A percentile compares a stretch with the other conserved stretches of the same genome.
Evolutionary conservation across 2,797 vertebrate species (phyloP).

Genomic region (Babyrousa celebensis): DNA sequence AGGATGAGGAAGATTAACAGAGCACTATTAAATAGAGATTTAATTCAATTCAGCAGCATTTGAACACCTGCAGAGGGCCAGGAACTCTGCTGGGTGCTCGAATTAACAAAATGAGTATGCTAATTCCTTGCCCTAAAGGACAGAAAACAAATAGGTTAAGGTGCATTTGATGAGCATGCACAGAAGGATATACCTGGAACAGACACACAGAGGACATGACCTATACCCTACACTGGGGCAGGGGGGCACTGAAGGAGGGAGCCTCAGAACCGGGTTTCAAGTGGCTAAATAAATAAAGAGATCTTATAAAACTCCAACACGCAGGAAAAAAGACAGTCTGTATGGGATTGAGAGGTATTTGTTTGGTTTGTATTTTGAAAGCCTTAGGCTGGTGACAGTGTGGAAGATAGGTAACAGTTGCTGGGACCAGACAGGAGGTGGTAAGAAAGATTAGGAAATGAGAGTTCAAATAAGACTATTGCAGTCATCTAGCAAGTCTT

Average conservation of each 20-base stretch:
- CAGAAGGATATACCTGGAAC: not conserved
- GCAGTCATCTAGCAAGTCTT: not conserved
- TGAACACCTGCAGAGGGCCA: slow-evolving; percentile 53
- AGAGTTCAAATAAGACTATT: not conserved
- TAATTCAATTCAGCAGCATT: slow-evolving; percentile 16
- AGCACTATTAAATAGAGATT: slow-evolving; percentile 36
- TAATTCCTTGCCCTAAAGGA: slow-evolving; percentile 30
- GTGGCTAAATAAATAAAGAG: not conserved
- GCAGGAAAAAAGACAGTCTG: not conserved
- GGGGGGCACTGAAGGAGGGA: not conserved
- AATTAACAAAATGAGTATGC: slow-evolving; percentile 7
- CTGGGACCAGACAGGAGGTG: not conserved
- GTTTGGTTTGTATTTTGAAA: slow-evolving; percentile 38
- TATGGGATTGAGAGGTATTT: not conserved
- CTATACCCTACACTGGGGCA: not conserved
- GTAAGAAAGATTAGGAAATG: not conserved
- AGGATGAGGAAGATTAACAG: not conserved
- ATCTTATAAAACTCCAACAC: not conserved
- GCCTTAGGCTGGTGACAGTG: not conserved
- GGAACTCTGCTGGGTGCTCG: not conserved
- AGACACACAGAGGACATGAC: not conserved
- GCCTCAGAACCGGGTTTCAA: not conserved
- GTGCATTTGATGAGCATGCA: not conserved
- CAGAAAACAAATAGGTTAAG: slow-evolving; percentile 17
- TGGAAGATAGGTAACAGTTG: not conserved